Percentiles rank a stretch among this genome's conserved stretches.
phyloP scores from a whole-genome alignment of 1,140 invertebrate genomes.

The Amphibalanus amphitrite region DNA sequence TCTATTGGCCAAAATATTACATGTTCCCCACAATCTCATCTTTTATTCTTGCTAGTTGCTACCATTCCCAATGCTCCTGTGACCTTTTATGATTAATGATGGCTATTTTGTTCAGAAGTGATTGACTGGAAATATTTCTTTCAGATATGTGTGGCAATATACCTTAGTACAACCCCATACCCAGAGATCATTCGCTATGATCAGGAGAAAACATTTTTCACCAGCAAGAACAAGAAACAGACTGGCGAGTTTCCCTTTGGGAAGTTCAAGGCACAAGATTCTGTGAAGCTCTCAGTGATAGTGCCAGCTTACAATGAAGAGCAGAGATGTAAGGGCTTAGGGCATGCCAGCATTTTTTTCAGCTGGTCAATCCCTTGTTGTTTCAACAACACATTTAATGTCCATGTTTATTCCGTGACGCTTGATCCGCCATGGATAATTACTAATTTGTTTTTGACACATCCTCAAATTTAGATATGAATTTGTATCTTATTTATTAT shows the following conservation, averaged over 20 bases:
- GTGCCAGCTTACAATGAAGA: constrained; percentile 96
- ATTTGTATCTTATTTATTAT: constrained; percentile 9
- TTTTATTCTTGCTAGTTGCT: neutral
- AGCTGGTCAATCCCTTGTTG: constrained; percentile 7
- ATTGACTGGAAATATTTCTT: neutral
- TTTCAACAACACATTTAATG: neutral
- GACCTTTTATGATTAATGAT: neutral
- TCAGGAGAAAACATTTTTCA: neutral
- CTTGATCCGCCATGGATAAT: neutral
- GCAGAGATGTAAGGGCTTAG: constrained; percentile 56
- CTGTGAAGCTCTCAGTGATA: constrained; percentile 51
- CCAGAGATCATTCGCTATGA: neutral
- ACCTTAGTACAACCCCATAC: neutral
- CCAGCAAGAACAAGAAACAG: neutral
- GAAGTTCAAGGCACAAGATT: neutral
- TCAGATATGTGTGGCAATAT: neutral
- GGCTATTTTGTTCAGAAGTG: neutral
- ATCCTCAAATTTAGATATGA: neutral
- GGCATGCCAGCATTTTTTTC: neutral
- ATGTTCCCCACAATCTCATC: neutral
- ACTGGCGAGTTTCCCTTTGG: neutral
- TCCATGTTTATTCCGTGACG: neutral
- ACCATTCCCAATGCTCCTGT: neutral
- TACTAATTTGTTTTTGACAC: constrained; percentile 8
- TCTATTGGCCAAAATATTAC: neutral